Conservation (phyloP, 1,140 invertebrate genomes). For the Scaptomyza pallida region DNA sequence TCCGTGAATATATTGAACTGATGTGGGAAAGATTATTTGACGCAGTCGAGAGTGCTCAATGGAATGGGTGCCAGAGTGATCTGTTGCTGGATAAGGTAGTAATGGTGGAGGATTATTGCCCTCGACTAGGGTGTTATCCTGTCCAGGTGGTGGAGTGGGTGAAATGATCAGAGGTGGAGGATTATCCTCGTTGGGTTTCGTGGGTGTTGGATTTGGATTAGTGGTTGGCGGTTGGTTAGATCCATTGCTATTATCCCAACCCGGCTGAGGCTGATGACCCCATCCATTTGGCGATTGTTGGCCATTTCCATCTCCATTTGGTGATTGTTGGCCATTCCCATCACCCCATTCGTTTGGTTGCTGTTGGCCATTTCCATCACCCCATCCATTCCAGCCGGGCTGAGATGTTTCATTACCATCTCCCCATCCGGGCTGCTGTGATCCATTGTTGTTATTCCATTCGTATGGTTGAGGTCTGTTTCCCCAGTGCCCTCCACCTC, state of each 20-base stretch:
- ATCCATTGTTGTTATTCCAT: constrained; percentile 4
- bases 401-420: neutral
- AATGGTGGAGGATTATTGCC: constrained; percentile 55
- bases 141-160: constrained; percentile 14
- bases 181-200: constrained; percentile 2
- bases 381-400: constrained; percentile 31
- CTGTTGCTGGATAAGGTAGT: constrained; percentile 18
- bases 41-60: constrained; percentile 27
- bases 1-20: constrained; percentile 24
- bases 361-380: constrained; percentile 14
- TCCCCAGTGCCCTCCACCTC: neutral
- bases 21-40: constrained; percentile 51
- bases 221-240: neutral
- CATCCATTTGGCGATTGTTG: neutral
- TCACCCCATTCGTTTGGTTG: constrained; percentile 18
- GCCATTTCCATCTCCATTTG: neutral
- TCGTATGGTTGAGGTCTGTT: neutral
- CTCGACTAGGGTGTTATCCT: constrained; percentile 38
- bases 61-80: neutral
- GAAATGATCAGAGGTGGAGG: constrained; percentile 22
- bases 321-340: neutral
- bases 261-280: neutral
- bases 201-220: constrained; percentile 7
- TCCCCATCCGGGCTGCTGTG: neutral
- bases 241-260: neutral